These are phyloP conservation scores for Danio albolineatus DNA, from an alignment of 2,797 vertebrate species.

Conservation along the genomic window DNA sequence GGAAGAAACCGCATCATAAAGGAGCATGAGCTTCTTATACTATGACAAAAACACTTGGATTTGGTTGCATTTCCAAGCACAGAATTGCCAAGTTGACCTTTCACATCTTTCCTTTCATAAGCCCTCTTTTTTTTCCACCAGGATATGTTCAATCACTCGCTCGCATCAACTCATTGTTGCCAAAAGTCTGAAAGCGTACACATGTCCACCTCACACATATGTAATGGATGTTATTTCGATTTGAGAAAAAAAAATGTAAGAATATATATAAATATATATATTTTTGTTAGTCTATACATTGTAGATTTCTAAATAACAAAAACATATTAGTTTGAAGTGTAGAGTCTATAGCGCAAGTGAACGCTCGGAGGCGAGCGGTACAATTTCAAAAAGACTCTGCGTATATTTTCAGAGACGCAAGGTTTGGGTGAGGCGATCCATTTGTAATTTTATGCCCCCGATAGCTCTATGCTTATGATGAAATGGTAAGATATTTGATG, in stretches of 20 bases:
- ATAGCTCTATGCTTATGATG: slow-evolving; percentile 15
- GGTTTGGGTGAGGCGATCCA: slow-evolving; percentile 6
- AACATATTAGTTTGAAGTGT: slow-evolving; percentile 82
- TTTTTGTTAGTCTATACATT: slow-evolving; percentile 91
- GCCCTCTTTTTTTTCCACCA: neutral
- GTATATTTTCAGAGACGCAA: slow-evolving; percentile 46
- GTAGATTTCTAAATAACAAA: slow-evolving; percentile 86
- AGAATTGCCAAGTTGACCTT: slow-evolving; percentile 45
- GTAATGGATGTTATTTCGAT: slow-evolving; percentile 81
- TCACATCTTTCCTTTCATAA: slow-evolving; percentile 21
- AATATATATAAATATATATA: slow-evolving; percentile 73
- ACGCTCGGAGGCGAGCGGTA: slow-evolving; percentile 63
- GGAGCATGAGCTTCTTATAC: slow-evolving; percentile 21
- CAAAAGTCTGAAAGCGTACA: slow-evolving; percentile 67
- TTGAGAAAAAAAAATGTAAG: slow-evolving; percentile 81
- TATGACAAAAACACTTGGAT: slow-evolving; percentile 25
- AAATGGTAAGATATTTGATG: slow-evolving; percentile 23
- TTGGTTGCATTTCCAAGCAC: slow-evolving; percentile 20
- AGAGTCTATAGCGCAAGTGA: slow-evolving; percentile 83
- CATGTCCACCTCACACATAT: slow-evolving; percentile 79
- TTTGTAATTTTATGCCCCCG: neutral
- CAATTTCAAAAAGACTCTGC: slow-evolving; percentile 5
- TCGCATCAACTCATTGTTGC: slow-evolving; percentile 47
- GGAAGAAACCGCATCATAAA: slow-evolving; percentile 12
- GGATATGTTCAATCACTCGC: neutral